phyloP scores from a whole-genome alignment of 2,888 invertebrate genomes.

The Aethes cnicana region DNA sequence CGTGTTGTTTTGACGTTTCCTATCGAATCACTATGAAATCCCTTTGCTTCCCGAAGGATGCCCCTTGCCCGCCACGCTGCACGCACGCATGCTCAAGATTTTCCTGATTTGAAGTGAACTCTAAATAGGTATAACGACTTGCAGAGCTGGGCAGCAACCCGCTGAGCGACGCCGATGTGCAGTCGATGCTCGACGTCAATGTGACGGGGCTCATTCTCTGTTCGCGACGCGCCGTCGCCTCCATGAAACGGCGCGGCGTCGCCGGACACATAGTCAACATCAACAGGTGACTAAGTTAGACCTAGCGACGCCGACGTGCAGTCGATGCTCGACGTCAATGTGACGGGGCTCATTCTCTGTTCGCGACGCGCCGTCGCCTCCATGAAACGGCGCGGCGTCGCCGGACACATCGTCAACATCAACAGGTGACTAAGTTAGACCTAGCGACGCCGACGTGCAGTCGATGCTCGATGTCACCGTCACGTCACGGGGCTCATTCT shows the following conservation, averaged over 20 bases:
- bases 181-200: conserved; percentile 61
- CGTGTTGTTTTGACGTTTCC: too few species aligned
- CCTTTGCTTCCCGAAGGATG: too few species aligned
- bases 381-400: conserved; percentile 49
- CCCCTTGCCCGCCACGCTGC: too few species aligned
- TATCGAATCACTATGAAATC: too few species aligned
- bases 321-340: conserved; percentile 60
- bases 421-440: background rate
- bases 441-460: conserved; percentile 22
- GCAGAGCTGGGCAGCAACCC: conserved; percentile 44
- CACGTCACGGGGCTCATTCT: conserved; percentile 63
- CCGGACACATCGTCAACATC: background rate
- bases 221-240: conserved; percentile 63
- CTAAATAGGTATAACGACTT: too few species aligned
- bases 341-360: conserved; percentile 68
- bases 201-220: conserved; percentile 68
- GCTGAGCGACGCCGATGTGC: conserved; percentile 41
- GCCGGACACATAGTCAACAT: conserved; percentile 72
- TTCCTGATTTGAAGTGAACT: too few species aligned
- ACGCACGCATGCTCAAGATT: too few species aligned
- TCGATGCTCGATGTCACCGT: conserved; percentile 64
- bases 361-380: conserved; percentile 66
- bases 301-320: conserved; percentile 42
- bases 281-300: conserved; percentile 55
- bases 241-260: conserved; percentile 60